A percentile compares a stretch with the other conserved stretches of the same genome.
Conservation (phyloP, 2,888 invertebrate species). For the Drosophila cognata region DNA sequence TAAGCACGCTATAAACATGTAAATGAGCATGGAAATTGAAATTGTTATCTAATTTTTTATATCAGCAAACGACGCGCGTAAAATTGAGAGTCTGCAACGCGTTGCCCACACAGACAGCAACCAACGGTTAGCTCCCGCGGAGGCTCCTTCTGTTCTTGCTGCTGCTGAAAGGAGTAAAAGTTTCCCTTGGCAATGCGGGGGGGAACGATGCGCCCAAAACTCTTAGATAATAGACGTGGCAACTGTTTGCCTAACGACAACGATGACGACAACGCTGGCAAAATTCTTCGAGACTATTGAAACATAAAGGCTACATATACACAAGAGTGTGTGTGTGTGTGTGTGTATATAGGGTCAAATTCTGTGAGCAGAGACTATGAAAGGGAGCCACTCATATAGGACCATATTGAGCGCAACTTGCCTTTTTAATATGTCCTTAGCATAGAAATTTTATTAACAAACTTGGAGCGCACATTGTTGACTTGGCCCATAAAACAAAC, state of each 20-base stretch:
- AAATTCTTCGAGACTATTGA: conserved; percentile 64
- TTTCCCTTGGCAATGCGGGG: conserved; percentile 46
- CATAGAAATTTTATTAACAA: conserved; percentile 71
- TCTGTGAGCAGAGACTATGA: conserved; percentile 24
- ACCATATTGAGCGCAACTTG: conserved; percentile 23
- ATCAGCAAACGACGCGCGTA: conserved; percentile 66
- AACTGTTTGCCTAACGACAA: conserved; percentile 66
- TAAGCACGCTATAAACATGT: conserved; percentile 82
- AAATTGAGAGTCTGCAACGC: conserved; percentile 55
- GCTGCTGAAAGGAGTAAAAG: conserved; percentile 70
- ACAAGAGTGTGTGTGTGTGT: neutral
- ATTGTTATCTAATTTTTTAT: conserved; percentile 82
- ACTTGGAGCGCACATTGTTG: conserved; percentile 59
- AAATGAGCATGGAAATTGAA: conserved; percentile 84
- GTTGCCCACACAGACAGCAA: conserved; percentile 25
- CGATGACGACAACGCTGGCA: conserved; percentile 34
- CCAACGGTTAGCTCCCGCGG: conserved; percentile 9
- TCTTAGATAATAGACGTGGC: conserved; percentile 73
- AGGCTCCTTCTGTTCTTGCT: conserved; percentile 2
- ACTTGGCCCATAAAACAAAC: conserved; percentile 68
- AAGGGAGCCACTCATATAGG: conserved; percentile 20
- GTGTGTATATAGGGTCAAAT: conserved; percentile 46
- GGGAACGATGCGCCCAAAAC: conserved; percentile 54
- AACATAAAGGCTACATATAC: conserved; percentile 62
- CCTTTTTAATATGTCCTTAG: conserved; percentile 64